Evolutionary conservation across 35 echinoderm and acorn worm genomes (phyloP).

Genomic region (Ophiothrix spiculata): DNA sequence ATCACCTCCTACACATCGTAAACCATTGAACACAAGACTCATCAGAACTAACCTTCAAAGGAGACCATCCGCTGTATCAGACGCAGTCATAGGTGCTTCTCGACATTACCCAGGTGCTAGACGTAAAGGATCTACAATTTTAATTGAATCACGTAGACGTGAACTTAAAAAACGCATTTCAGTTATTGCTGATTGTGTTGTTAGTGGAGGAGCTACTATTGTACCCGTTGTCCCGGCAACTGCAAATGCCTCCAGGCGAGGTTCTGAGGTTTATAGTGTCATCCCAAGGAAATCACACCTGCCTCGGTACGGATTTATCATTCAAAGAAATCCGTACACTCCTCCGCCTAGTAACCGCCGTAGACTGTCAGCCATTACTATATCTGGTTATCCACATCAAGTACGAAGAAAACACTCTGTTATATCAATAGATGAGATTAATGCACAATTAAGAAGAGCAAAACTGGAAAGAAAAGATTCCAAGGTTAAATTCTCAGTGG

Average conservation of each 20-base stretch:
- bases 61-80: not conserved
- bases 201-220: not conserved
- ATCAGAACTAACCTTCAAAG: not conserved
- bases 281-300: not conserved
- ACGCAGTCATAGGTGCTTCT: not conserved
- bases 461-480: slow-evolving; percentile 10
- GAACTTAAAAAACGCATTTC: not conserved
- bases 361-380: not conserved
- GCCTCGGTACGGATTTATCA: not conserved
- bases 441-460: not conserved
- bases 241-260: not conserved
- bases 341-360: not conserved
- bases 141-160: not conserved
- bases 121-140: not conserved
- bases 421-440: not conserved
- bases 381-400: slow-evolving; percentile 1
- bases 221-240: not conserved
- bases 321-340: slow-evolving; percentile 2
- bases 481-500: not conserved
- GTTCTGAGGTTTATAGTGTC: not conserved
- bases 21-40: not conserved
- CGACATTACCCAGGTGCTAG: not conserved
- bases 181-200: not conserved
- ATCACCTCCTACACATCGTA: not conserved
- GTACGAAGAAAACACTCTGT: not conserved